Evolutionary conservation across 2,888 invertebrate genomes (phyloP), one percentile per base, ranked within the genome.

Genomic region (Amiota minor): DNA sequence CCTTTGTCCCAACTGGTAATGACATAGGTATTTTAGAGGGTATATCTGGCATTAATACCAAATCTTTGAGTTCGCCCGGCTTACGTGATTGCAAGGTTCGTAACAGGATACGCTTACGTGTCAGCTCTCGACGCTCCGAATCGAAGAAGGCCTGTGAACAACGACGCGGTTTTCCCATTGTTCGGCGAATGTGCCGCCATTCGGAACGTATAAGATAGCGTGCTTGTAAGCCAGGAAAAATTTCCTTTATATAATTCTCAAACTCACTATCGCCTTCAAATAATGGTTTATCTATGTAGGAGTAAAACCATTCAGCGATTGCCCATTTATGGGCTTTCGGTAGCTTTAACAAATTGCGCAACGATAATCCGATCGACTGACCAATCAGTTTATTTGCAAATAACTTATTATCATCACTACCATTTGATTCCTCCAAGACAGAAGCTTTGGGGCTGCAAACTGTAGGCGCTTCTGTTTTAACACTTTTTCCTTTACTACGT

Each of bases 251-350:
- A 88, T 98, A 98, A 14, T 77, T 78, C 76, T 81, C 76, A 4
- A 83, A 84, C 50, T 84, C 85, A 91, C 98, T 98, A 87, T 98
- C 98, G 53, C 97, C 97, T 80, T 96, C 94, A 90, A 99, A 99
- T 53, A 99, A 91, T 50, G 97, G 95, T 87, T 95, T 95, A 88
- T 99, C 99, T 82, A 99, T 95, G 86, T 98, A 98, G 81, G 99
- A 98, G 90, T 99, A 99, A 90, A 99, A 99, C 95, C 98, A 99
- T 90, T 99, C 99, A 90, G 97, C 99, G 89, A 98, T 98, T 10
- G 99, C 98, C 98, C 98, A 99, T 90, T 97, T 98, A 89, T 99
- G 98, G 6, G 99, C 99, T 91, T 99, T 99, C 0, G 99, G 99
- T 78, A 99, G 91, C 90, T 99, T 99, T 6, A 99, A 91, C 47